Conservation (phyloP, 2,797 vertebrate species). For the Lutjanus campechanus region DNA sequence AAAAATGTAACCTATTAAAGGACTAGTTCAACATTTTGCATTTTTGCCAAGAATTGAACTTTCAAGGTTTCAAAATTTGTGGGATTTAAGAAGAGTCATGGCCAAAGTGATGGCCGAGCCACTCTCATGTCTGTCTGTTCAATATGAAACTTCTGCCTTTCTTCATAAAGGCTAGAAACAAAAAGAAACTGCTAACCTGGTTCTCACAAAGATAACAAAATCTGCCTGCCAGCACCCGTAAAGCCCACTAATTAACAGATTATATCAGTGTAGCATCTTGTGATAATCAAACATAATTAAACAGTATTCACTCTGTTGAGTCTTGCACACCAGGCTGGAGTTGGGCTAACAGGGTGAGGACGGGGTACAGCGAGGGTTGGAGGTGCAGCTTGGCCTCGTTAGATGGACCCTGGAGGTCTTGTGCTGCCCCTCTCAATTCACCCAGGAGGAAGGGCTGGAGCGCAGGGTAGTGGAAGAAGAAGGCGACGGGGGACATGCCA, state of each 20-base stretch:
- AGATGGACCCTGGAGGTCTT: conserved; percentile 52
- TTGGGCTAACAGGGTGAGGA: conserved; percentile 91
- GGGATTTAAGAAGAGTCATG: too few species aligned
- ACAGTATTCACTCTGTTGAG: conserved; percentile 77
- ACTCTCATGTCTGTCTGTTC: too few species aligned
- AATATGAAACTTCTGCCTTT: too few species aligned
- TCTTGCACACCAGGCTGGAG: conserved; percentile 88
- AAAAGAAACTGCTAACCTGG: too few species aligned
- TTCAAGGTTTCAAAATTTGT: too few species aligned
- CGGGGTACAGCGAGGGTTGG: conserved; percentile 88
- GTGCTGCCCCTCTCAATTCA: conserved; percentile 81
- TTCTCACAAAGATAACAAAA: background rate
- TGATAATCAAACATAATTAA: too few species aligned
- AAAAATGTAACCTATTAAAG: background rate
- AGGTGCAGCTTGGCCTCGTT: conserved; percentile 73
- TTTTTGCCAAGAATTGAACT: too few species aligned
- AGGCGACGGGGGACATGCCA: conserved; percentile 86
- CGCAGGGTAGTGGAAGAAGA: conserved; percentile 88
- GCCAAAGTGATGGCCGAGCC: too few species aligned
- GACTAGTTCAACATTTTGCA: background rate
- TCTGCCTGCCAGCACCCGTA: background rate
- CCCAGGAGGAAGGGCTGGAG: conserved; percentile 86
- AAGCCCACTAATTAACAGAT: background rate
- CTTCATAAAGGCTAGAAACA: too few species aligned
- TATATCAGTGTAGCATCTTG: background rate